Conservation (phyloP, 2,797 vertebrate species). For the Pteronotus mesoamericanus region DNA sequence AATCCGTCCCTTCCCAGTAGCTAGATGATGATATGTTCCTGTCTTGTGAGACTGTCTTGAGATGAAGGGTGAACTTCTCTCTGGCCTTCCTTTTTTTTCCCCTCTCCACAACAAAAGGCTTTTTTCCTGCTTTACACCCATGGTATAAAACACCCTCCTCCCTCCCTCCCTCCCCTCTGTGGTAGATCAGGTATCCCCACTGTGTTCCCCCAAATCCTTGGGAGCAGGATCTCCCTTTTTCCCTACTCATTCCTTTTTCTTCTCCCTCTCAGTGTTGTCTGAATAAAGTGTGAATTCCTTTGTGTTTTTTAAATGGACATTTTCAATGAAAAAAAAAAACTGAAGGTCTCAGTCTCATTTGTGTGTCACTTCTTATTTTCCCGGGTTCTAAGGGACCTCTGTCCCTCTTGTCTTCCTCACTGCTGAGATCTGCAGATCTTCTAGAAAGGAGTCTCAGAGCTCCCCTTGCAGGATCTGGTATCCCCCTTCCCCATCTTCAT, state of each 20-base stretch:
- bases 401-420: not conserved
- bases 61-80: not conserved
- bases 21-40: not conserved
- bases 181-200: slow-evolving; percentile 18
- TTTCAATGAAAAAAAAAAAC: slow-evolving; percentile 55
- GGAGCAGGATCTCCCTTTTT: slow-evolving; percentile 73
- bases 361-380: slow-evolving; percentile 1
- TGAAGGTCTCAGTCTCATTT: slow-evolving; percentile 55
- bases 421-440: not conserved
- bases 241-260: not conserved
- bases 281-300: slow-evolving; percentile 67
- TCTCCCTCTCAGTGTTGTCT: slow-evolving; percentile 53
- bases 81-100: not conserved
- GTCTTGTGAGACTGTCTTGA: slow-evolving; percentile 40
- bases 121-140: slow-evolving; percentile 7
- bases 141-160: not conserved
- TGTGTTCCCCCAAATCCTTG: slow-evolving; percentile 33
- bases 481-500: not conserved
- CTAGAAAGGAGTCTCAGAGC: not conserved
- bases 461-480: not conserved
- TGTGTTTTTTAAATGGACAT: slow-evolving; percentile 73
- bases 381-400: not conserved
- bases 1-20: not conserved
- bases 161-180: not conserved
- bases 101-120: slow-evolving; percentile 7